These are phyloP conservation scores for Lepisosteus osseus DNA, from an alignment of 2,113 vertebrate genomes.

Conservation along the genomic window DNA sequence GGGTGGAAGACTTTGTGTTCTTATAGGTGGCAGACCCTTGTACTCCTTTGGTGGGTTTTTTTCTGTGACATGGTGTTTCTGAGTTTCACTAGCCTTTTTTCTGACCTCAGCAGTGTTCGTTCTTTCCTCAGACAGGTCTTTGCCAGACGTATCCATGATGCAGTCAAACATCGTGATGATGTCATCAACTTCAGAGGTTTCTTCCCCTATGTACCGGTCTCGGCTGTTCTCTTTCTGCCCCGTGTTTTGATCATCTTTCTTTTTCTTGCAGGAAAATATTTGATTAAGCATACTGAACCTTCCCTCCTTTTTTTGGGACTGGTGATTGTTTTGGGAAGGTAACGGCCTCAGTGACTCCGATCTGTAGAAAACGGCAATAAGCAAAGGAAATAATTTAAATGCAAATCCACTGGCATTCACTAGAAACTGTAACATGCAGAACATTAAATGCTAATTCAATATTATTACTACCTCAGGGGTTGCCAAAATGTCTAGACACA, in stretches of 20 bases:
- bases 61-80: constrained; percentile 58
- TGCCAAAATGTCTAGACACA: no score
- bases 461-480: no score
- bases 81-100: constrained; percentile 54
- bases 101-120: constrained; percentile 42
- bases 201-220: constrained; percentile 46
- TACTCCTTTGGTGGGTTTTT: constrained; percentile 48
- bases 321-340: constrained; percentile 51
- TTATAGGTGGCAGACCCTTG: constrained; percentile 64
- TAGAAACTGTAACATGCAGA: no score
- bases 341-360: constrained; percentile 50
- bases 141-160: constrained; percentile 61
- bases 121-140: constrained; percentile 45
- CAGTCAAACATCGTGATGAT: constrained; percentile 82
- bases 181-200: constrained; percentile 78
- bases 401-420: no score
- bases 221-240: constrained; percentile 51
- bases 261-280: constrained; percentile 78
- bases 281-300: constrained; percentile 73
- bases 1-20: constrained; percentile 76
- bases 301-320: constrained; percentile 68
- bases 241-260: constrained; percentile 59
- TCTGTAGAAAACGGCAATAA: constrained; percentile 36
- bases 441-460: no score
- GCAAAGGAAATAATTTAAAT: not conserved